Base-by-base conservation (phyloP, 2,888 invertebrate genomes). In the Allacma fusca region DNA sequence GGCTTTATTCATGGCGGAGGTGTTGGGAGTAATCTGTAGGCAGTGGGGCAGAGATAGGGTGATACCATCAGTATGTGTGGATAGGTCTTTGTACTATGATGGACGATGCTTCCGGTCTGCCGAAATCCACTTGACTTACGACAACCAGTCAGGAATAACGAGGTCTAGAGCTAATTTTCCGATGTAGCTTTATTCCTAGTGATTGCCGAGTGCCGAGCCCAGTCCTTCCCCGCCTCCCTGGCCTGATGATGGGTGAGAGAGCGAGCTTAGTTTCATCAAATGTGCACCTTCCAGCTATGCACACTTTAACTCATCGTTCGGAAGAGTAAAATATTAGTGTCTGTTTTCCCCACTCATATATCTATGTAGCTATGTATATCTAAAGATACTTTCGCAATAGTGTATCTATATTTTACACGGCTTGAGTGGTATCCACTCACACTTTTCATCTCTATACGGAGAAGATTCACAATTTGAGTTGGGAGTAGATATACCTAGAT, bases 81-180 rank as follows among this genome's bases (percentile, higher is more conserved):
- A 1, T 50, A 24, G 62, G 62, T 62, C 62, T 62, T 62, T 62
- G 62, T 62, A 23, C 62, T 23, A 62, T 62, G 62, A 62, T 62
- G 62, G 26, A 62, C 62, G 62, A 62, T 62, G 62, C 26, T 62
- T 62, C 24, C 62, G 62, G 62, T 24, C 23, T 24, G 2, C 24
- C 23, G 24, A 62, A 62, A 62, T 62, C 62, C 62, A 62, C 62
- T 62, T 62, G 62, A 62, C 62, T 62, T 62, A 62, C 62, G 62
- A 62, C 26, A 26, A n/a, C 26, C 62, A 26, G 62, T 26, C 24
- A 26, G 24, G 62, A 62, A 26, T 62, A 62, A 62, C 62, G 62
- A 62, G 62, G 62, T 62, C 26, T 62, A 24, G 9, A 23, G 24
- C 62, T 24, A 67, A 44, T 70, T 44, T 43, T 44, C 50, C 24